Conservation (phyloP, 2,113 vertebrate genomes). For the Lycaon pictus region DNA sequence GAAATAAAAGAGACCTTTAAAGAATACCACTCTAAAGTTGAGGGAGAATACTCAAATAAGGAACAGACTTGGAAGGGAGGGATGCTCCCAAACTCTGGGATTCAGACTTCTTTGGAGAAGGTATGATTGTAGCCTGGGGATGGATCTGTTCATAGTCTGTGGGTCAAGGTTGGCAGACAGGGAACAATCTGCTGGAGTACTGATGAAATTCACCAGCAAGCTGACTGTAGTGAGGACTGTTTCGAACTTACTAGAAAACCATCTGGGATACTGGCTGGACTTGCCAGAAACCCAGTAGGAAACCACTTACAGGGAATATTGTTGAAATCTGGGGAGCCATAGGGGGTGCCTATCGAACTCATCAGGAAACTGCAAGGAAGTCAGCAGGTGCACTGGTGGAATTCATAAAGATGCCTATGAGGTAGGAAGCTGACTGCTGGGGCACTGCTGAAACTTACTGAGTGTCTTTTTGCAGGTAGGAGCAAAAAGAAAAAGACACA, state of each 20-base stretch:
- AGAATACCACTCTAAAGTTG: background rate
- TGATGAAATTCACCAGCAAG: background rate
- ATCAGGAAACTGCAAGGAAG: background rate
- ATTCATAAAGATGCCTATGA: background rate
- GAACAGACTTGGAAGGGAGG: background rate
- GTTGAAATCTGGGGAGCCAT: background rate
- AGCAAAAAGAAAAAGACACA: conserved; percentile 30
- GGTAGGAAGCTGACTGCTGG: background rate
- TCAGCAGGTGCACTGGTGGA: background rate
- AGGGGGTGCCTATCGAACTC: background rate
- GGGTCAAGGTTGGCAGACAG: background rate
- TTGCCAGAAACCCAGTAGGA: background rate
- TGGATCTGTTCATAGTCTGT: background rate
- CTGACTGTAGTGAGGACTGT: background rate
- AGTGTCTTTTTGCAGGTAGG: background rate
- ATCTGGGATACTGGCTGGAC: background rate
- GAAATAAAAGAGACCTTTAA: background rate
- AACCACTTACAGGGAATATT: background rate
- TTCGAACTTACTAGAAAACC: conserved; percentile 21
- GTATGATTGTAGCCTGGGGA: background rate
- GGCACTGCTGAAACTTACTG: background rate
- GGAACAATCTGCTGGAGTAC: background rate
- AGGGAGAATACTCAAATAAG: background rate
- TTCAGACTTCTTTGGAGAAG: background rate
- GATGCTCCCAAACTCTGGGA: background rate